These are phyloP conservation scores for Therioaphis trifolii DNA, from an alignment of 2,888 invertebrate genomes.

Conservation along the genomic window DNA sequence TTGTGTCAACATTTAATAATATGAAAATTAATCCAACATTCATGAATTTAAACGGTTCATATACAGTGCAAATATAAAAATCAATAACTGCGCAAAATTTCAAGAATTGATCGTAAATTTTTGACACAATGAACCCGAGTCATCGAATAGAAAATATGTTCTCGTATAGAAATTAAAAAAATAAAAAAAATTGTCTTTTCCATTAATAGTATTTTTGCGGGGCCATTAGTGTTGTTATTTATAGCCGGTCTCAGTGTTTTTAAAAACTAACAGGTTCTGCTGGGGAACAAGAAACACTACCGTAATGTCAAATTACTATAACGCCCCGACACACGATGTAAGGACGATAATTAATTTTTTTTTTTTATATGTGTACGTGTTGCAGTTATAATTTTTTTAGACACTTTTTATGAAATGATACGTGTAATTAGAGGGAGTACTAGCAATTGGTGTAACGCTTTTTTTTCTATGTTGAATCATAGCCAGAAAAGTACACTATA, in stretches of 20 bases:
- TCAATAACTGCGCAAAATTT: too few species aligned
- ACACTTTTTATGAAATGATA: conserved; percentile 52
- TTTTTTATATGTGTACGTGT: background rate
- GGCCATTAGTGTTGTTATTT: conserved; percentile 50
- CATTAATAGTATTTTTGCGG: conserved; percentile 31
- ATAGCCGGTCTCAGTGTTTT: conserved; percentile 36
- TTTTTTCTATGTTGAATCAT: conserved; percentile 28
- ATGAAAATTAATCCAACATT: too few species aligned
- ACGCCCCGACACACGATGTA: conserved; percentile 25
- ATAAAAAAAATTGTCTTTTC: conserved; percentile 25
- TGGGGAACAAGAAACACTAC: conserved; percentile 22
- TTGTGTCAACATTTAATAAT: too few species aligned
- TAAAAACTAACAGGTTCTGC: conserved; percentile 45
- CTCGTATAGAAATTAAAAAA: background rate
- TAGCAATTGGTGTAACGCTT: conserved; percentile 15
- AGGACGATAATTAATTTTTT: conserved; percentile 47
- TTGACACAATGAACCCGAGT: background rate
- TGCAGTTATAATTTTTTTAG: conserved; percentile 55
- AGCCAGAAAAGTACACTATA: conserved; percentile 27
- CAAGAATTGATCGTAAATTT: too few species aligned
- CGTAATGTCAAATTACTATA: conserved; percentile 54
- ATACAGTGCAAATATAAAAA: too few species aligned
- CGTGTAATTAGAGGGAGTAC: conserved; percentile 52
- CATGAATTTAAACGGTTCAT: too few species aligned
- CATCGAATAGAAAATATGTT: background rate